Base-by-base conservation (phyloP, 2,797 vertebrate species). In the Eospalax fontanierii region DNA sequence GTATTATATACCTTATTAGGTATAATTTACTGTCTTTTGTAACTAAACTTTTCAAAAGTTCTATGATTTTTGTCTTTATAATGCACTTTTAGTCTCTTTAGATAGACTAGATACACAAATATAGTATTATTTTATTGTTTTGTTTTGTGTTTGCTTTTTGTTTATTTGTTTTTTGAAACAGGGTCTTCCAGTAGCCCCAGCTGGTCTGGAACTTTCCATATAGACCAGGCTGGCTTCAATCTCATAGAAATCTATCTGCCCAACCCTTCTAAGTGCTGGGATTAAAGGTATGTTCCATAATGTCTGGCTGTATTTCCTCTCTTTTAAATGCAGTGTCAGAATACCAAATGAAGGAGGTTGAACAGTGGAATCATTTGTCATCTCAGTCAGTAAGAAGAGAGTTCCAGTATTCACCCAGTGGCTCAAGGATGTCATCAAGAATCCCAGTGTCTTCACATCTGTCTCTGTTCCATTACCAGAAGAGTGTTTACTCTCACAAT, bases 271-370 rank as follows among this genome's bases (percentile, higher is more conserved):
- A 14, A 54, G 50, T 54, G 50, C 50, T 9, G 50, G 50, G 12
- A 54, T 14, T 54, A 54, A 54, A 54, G 50, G 14, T 14, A 12
- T 54, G 12, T 12, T 14, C 50, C 12, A 14, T 11, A 5, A 46
- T 46, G 46, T 12, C 50, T 2, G 12, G 50, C 50, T 46, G 46
- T 40, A 82, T 38, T 94, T 87, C 12, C 40, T 70, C n/a, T 61
- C 26, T 2, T 57, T 84, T 76, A 24, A 38, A 40, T 63, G 33
- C 26, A 54, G 4, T 54, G 65, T 87, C n/a, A 83, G 50, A 93
- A 83, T 78, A 90, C 28, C 46, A 79, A 71, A n/a, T 74, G 87
- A 91, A 87, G n/a, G 33, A 88, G 21, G 28, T 21, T 71, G 40
- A 81, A 71, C 15, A 87, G 71, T 43, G 80, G 79, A 87, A 21